Base-by-base conservation (phyloP, 1,140 invertebrate genomes). In the Pantala flavescens region DNA sequence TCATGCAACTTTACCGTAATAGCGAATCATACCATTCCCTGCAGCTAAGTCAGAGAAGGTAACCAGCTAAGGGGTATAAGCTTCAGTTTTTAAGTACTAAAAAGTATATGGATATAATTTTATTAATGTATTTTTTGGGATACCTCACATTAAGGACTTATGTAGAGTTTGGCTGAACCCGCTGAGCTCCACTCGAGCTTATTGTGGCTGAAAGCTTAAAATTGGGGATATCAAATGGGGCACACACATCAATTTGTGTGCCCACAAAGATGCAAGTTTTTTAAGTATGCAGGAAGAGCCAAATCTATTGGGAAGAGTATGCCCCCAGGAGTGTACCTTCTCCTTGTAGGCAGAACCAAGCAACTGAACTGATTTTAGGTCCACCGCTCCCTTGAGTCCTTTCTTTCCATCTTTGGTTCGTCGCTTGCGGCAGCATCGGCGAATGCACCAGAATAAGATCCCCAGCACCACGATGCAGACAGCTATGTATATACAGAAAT, bases 261-360 rank as follows among this genome's bases (percentile, higher is more conserved):
- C 49, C 49, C 49, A 63, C 49, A 63, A 63, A 63, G 14, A 63
- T 63, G 49, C 49, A 63, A 63, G 14, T 63, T 63, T 63, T 16
- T 63, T 63, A 63, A 36, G 28, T 36, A 19, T 63, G 49, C 49
- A 63, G 49, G 49, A 63, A 63, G 49, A 63, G 49, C 49, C 49
- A 63, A 63, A 63, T 63, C 49, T 63, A 63, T 19, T 19, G 49
- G 49, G 49, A 63, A 63, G 49, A 63, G 49, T 63, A 63, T 63
- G 49, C 49, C 49, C 49, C 49, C 71, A 72, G 23, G 55, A 73
- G 82, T 80, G 81, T 89, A 96, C 96, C 91, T 98, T 98, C 87
- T 99, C 96, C 84, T 98, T 98, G 86, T 96, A 97, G 70, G 95
- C 93, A 79, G 94, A 96, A 80, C 96, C 96, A 73, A 99, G 86